Percentiles rank a stretch among this genome's conserved stretches.
These are phyloP conservation scores for Ophiodon elongatus DNA, from an alignment of 2,113 vertebrate species.

Conservation along the genomic window DNA sequence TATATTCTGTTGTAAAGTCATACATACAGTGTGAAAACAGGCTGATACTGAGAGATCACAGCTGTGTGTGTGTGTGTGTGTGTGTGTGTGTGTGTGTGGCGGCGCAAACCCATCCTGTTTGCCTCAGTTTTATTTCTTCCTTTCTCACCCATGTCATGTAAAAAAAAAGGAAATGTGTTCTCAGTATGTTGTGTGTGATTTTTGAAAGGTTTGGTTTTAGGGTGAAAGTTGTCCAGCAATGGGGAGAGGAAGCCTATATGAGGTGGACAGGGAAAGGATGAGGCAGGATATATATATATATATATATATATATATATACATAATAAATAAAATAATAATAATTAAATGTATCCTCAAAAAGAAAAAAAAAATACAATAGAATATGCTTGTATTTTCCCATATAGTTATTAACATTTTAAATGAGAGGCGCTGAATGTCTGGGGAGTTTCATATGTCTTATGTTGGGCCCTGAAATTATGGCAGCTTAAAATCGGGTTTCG, in stretches of 20 bases:
- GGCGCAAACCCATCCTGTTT: constrained; percentile 43
- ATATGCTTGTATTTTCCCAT: constrained; percentile 82
- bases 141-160: constrained; percentile 43
- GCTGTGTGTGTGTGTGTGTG: constrained; percentile 12
- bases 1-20: constrained; percentile 9
- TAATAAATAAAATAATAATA: constrained; percentile 8
- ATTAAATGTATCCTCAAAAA: constrained; percentile 67
- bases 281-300: constrained; percentile 61
- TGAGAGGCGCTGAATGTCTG: constrained; percentile 78
- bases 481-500: constrained; percentile 80
- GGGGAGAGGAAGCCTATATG: constrained; percentile 40
- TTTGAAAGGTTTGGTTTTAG: constrained; percentile 56
- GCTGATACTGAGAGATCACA: constrained; percentile 36
- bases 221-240: constrained; percentile 39
- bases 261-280: constrained; percentile 41
- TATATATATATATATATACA: constrained; percentile 63
- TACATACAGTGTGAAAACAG: constrained; percentile 5
- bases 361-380: constrained; percentile 65
- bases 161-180: constrained; percentile 55
- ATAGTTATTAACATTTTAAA: constrained; percentile 75
- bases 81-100: constrained; percentile 20
- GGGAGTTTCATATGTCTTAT: constrained; percentile 70
- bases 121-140: constrained; percentile 26
- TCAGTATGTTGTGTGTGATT: constrained; percentile 61
- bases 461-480: constrained; percentile 80